Conservation (phyloP, 2,113 vertebrate genomes). For the Lepus timidus region DNA sequence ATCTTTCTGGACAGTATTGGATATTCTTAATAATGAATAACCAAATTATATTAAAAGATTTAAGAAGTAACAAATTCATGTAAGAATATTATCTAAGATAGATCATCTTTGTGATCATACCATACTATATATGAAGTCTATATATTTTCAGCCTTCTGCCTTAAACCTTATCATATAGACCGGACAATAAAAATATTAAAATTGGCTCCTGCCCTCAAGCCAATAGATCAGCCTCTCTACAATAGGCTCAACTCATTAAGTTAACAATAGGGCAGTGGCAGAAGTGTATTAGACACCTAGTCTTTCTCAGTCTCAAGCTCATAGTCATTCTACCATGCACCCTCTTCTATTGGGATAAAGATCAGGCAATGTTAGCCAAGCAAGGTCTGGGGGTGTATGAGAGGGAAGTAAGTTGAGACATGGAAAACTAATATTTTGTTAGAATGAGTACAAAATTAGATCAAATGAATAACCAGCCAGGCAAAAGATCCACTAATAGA, state of each 20-base stretch:
- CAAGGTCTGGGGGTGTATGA: neutral
- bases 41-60: neutral
- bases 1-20: neutral
- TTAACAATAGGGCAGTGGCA: neutral
- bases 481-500: neutral
- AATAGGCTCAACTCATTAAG: neutral
- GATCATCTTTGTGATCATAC: neutral
- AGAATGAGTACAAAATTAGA: neutral
- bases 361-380: neutral
- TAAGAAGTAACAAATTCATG: neutral
- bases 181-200: neutral
- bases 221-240: neutral
- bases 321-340: neutral
- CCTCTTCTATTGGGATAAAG: neutral
- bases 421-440: neutral
- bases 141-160: neutral
- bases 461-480: neutral
- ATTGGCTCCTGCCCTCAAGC: neutral
- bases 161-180: neutral
- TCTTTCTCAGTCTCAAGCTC: neutral
- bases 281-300: neutral
- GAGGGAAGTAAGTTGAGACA: neutral
- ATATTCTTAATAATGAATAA: neutral
- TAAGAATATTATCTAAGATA: neutral
- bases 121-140: neutral